Conservation (phyloP, 2,797 vertebrate species). For the Scyliorhinus canicula region DNA sequence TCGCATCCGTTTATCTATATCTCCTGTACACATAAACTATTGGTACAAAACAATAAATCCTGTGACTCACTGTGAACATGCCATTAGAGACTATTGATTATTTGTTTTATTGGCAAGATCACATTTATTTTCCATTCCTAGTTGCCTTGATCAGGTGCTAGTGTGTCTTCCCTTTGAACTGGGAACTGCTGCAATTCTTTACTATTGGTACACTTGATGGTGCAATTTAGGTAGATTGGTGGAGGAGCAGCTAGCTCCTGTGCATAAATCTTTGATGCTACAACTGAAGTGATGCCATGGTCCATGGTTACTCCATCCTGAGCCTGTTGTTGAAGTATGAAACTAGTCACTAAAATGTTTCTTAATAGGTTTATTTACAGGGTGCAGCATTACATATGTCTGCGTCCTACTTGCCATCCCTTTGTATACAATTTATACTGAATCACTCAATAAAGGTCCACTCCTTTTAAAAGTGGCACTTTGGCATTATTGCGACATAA, state of each 20-base stretch:
- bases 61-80: not conserved
- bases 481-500: too few species aligned
- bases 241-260: not conserved
- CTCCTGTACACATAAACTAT: not conserved
- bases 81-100: not conserved
- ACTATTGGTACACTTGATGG: not conserved
- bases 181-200: not conserved
- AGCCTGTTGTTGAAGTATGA: too few species aligned
- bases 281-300: not conserved
- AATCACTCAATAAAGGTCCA: too few species aligned
- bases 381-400: too few species aligned
- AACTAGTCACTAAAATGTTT: too few species aligned
- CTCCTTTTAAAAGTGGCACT: too few species aligned
- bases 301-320: too few species aligned
- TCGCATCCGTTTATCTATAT: too few species aligned
- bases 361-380: too few species aligned
- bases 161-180: not conserved
- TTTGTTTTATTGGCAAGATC: not conserved
- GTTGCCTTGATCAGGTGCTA: not conserved
- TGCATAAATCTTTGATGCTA: not conserved
- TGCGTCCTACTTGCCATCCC: too few species aligned
- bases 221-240: not conserved
- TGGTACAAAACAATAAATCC: not conserved
- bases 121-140: not conserved
- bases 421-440: too few species aligned